Evolutionary conservation across 2,113 vertebrate species (phyloP).

Genomic region (Hyla sarda): DNA sequence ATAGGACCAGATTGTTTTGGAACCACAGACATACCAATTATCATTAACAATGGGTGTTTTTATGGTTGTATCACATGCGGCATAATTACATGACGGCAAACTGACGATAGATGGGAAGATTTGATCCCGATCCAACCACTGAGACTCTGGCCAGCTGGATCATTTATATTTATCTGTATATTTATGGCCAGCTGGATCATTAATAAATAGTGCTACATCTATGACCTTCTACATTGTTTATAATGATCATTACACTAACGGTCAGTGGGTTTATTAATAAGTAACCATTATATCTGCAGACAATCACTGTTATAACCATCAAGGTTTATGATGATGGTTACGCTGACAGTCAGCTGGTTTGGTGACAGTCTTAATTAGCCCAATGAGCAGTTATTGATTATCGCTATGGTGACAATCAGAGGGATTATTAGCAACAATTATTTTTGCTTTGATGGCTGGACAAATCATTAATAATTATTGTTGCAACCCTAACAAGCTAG

Average conservation of each 20-base stretch:
- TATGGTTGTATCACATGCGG: no score
- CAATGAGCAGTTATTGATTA: background rate
- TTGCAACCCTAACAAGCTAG: background rate
- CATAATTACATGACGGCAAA: background rate
- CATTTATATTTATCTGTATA: background rate
- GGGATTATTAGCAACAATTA: background rate
- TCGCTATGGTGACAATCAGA: background rate
- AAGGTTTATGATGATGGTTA: background rate
- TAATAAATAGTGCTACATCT: background rate
- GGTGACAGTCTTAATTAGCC: background rate
- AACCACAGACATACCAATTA: no score
- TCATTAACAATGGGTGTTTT: no score
- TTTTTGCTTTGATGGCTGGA: background rate
- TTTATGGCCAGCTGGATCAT: background rate
- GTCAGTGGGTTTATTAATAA: background rate
- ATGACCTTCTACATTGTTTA: background rate
- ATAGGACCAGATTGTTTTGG: no score
- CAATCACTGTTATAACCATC: background rate
- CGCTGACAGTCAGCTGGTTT: background rate
- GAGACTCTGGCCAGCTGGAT: no score
- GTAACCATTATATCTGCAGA: background rate
- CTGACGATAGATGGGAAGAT: background rate
- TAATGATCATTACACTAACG: background rate
- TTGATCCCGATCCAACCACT: background rate
- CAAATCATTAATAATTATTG: background rate